Evolutionary conservation across 1,140 invertebrate genomes (phyloP).

Genomic region (Hydropsyche tenuis): DNA sequence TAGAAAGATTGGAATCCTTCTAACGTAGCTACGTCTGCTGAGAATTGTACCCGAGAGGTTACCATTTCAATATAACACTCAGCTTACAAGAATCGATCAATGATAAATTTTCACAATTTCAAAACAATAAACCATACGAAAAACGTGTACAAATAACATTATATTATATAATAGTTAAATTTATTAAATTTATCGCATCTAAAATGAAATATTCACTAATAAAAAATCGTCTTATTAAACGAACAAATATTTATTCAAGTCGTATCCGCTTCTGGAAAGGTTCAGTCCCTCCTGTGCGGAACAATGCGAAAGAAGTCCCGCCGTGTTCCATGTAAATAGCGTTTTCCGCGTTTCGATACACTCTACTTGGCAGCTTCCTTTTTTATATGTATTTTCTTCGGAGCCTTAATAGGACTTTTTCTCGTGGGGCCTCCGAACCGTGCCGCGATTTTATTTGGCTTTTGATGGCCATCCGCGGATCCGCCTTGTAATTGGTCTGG

Average conservation of each 20-base stretch:
- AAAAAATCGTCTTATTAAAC: background rate
- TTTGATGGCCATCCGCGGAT: slow-evolving; percentile 36
- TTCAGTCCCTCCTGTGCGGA: background rate
- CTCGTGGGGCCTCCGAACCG: slow-evolving; percentile 23
- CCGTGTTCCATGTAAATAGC: background rate
- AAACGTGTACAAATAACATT: too few relatives aligned
- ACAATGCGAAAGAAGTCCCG: background rate
- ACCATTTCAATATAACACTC: too few relatives aligned
- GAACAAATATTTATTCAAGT: background rate
- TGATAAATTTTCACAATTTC: too few relatives aligned
- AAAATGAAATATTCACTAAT: too few relatives aligned
- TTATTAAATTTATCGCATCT: too few relatives aligned
- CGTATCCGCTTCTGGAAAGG: background rate
- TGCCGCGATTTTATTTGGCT: slow-evolving; percentile 36
- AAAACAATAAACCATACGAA: too few relatives aligned
- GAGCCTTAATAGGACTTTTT: slow-evolving; percentile 17
- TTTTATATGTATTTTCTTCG: background rate
- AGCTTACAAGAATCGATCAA: too few relatives aligned
- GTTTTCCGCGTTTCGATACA: slow-evolving; percentile 2
- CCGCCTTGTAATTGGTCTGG: slow-evolving; percentile 37
- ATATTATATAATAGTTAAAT: too few relatives aligned
- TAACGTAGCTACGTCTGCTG: too few relatives aligned
- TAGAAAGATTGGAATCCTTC: too few relatives aligned
- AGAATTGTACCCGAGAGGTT: too few relatives aligned
- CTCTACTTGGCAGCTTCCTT: background rate